These are phyloP conservation scores for Lepus timidus DNA, from an alignment of 2,113 vertebrate species.

Conservation along the genomic window DNA sequence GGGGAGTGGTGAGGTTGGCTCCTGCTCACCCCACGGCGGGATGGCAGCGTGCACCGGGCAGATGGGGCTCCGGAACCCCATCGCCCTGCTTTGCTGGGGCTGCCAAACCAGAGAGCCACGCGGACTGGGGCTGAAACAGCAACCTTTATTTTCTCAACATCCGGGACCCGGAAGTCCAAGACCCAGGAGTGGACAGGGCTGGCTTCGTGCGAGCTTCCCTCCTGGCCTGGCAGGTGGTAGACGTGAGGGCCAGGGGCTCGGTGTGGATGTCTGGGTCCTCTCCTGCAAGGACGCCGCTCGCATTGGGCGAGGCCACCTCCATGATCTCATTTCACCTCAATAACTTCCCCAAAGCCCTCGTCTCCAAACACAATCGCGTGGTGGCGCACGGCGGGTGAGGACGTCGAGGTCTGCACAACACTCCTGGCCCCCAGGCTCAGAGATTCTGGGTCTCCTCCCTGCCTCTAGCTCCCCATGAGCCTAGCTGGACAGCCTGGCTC, in stretches of 20 bases:
- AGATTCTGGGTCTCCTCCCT: not conserved
- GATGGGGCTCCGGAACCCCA: not conserved
- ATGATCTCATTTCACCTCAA: not conserved
- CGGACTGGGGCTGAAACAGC: not conserved
- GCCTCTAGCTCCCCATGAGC: not conserved
- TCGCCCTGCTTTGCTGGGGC: not conserved
- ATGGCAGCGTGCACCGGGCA: not conserved
- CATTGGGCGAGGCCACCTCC: not conserved
- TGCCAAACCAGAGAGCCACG: not conserved
- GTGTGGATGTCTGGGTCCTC: not conserved
- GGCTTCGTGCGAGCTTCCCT: not conserved
- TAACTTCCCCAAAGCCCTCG: not conserved
- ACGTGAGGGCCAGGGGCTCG: not conserved
- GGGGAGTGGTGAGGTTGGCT: not conserved
- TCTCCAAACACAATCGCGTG: not conserved
- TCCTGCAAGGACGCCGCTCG: not conserved
- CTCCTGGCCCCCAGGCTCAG: not conserved
- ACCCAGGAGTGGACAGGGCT: not conserved
- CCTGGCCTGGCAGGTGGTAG: accelerated
- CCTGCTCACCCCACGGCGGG: not conserved
- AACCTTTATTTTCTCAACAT: not conserved
- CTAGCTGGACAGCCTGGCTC: not conserved
- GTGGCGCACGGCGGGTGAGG: not conserved
- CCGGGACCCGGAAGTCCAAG: not conserved
- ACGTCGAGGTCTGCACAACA: not conserved